Percentiles rank a stretch among this genome's conserved stretches.
Evolutionary conservation across 1,140 invertebrate genomes (phyloP).

Genomic region (Drosophila equinoxialis): DNA sequence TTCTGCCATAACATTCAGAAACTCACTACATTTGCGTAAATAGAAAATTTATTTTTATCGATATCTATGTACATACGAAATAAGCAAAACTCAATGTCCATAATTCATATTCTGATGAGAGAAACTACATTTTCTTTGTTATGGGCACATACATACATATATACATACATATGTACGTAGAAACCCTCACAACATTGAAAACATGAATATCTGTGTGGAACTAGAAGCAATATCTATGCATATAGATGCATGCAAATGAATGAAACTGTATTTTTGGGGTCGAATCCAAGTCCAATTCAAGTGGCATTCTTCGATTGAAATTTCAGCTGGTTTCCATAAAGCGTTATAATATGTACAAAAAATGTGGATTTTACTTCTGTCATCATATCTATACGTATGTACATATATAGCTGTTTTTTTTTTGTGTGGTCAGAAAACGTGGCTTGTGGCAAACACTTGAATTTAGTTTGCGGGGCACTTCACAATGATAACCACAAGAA

Average conservation of each 20-base stretch:
- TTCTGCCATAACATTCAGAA: background rate
- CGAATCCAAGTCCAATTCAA: slow-evolving; percentile 31
- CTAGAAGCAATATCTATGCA: slow-evolving; percentile 36
- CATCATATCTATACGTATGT: background rate
- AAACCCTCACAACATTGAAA: slow-evolving; percentile 29
- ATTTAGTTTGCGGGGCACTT: background rate
- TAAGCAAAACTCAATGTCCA: slow-evolving; percentile 7
- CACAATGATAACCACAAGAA: slow-evolving; percentile 9
- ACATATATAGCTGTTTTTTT: background rate
- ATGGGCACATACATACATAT: slow-evolving; percentile 1
- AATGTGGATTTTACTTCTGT: slow-evolving; percentile 65
- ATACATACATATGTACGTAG: background rate
- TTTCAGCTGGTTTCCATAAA: slow-evolving; percentile 26
- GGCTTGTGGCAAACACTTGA: slow-evolving; percentile 10
- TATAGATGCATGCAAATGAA: slow-evolving; percentile 56
- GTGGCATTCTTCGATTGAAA: slow-evolving; percentile 29
- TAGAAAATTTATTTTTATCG: background rate
- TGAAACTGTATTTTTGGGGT: slow-evolving; percentile 34
- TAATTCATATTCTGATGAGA: slow-evolving; percentile 36
- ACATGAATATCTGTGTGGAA: slow-evolving; percentile 46
- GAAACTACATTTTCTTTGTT: slow-evolving; percentile 47
- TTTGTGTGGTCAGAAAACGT: background rate
- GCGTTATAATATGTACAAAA: slow-evolving; percentile 57
- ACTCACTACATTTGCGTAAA: background rate
- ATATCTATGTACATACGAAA: background rate